Conservation (phyloP, 2,888 invertebrate genomes). For the Argyra leucocephala region DNA sequence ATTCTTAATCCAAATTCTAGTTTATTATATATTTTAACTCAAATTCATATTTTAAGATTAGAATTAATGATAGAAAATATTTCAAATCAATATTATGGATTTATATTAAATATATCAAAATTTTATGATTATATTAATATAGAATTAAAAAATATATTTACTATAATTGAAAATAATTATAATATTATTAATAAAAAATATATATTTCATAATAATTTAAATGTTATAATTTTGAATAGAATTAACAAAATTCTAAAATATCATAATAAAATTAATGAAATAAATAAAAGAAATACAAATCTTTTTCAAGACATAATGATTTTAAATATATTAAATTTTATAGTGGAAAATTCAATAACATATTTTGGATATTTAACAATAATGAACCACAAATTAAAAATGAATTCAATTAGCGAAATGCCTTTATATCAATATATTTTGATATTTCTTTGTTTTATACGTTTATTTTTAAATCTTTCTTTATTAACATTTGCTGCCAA, state of each 20-base stretch:
- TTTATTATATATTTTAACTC: neutral
- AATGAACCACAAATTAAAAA: neutral
- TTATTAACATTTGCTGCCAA: neutral
- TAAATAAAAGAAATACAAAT: neutral
- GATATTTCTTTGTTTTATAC: neutral
- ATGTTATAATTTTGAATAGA: neutral
- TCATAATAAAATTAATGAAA: neutral
- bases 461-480: neutral
- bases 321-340: neutral
- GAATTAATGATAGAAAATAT: slow-evolving; percentile 4
- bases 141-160: neutral
- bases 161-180: too few species aligned
- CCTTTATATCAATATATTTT: neutral
- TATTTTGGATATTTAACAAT: neutral
- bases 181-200: too few species aligned
- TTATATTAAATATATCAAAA: neutral
- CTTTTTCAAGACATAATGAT: neutral
- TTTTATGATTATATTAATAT: neutral
- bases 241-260: neutral
- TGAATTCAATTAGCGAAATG: neutral
- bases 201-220: too few species aligned
- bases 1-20: neutral
- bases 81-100: neutral
- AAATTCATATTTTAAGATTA: neutral
- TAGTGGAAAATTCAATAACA: neutral